These are phyloP conservation scores for Triplophysa yarkandensis DNA, from an alignment of 2,797 vertebrate species.

Conservation along the genomic window DNA sequence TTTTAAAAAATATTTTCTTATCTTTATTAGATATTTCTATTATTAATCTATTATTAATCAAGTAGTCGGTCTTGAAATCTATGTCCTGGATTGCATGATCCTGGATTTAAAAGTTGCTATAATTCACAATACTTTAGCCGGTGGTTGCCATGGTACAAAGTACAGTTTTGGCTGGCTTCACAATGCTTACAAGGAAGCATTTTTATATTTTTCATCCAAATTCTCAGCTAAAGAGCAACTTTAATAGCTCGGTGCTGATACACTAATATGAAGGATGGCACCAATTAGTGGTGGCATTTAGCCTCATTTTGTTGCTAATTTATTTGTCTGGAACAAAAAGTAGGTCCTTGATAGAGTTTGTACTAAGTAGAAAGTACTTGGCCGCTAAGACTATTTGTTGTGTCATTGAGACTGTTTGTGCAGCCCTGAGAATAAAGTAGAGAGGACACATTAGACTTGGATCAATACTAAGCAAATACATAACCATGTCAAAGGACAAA, in stretches of 20 bases:
- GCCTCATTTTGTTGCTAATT: conserved; percentile 25
- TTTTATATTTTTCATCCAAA: conserved; percentile 4
- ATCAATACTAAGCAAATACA: conserved; percentile 64
- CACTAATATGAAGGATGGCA: conserved; percentile 30
- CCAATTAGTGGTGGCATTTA: conserved; percentile 31
- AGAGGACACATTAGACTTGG: conserved; percentile 49
- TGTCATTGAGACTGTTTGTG: conserved; percentile 48
- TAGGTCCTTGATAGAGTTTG: conserved; percentile 29
- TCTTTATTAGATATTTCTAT: too few relatives aligned
- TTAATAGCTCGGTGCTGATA: conserved; percentile 23
- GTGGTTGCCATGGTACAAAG: too few relatives aligned
- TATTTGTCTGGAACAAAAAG: conserved; percentile 29
- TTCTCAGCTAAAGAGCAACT: conserved; percentile 30
- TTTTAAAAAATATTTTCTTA: too few relatives aligned
- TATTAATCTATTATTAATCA: too few relatives aligned
- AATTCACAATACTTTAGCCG: too few relatives aligned
- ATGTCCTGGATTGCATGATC: too few relatives aligned
- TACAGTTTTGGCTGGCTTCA: not conserved
- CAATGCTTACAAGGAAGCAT: not conserved
- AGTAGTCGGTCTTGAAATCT: too few relatives aligned
- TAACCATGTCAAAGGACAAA: conserved; percentile 57
- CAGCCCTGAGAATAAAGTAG: conserved; percentile 20
- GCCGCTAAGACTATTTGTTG: conserved; percentile 29
- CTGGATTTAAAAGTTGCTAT: too few relatives aligned
- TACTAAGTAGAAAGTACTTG: not conserved